Conservation (phyloP, 2,797 vertebrate genomes). For the Carapus acus region DNA sequence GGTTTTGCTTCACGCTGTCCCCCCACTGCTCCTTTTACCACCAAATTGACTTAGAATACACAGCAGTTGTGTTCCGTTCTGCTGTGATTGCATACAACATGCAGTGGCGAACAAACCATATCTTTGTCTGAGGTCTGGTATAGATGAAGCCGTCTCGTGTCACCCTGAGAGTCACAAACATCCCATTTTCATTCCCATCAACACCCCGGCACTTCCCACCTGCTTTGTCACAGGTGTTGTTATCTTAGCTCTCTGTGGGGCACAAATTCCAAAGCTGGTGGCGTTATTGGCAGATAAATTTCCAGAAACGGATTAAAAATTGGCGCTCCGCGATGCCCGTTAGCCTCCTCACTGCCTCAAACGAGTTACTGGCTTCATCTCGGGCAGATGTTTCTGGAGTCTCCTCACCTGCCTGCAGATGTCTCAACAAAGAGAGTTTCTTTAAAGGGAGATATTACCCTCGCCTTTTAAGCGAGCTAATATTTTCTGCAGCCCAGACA, state of each 20-base stretch:
- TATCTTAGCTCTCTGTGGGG: background rate
- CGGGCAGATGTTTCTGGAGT: slow-evolving; percentile 31
- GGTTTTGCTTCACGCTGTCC: too few relatives aligned
- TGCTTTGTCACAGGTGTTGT: slow-evolving; percentile 12
- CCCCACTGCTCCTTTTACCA: too few relatives aligned
- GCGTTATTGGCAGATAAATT: slow-evolving; percentile 31
- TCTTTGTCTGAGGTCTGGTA: background rate
- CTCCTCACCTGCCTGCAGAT: slow-evolving; percentile 45
- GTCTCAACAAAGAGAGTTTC: slow-evolving; percentile 53
- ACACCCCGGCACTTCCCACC: slow-evolving; percentile 18
- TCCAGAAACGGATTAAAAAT: slow-evolving; percentile 20
- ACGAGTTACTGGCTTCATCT: slow-evolving; percentile 27
- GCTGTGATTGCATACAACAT: too few relatives aligned
- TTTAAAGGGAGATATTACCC: slow-evolving; percentile 50
- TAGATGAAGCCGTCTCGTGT: slow-evolving; percentile 11
- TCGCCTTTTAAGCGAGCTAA: slow-evolving; percentile 58
- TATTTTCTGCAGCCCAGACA: slow-evolving; percentile 61
- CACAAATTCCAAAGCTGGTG: slow-evolving; percentile 9
- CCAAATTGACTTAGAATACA: too few relatives aligned
- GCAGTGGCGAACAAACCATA: too few relatives aligned
- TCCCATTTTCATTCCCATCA: slow-evolving; percentile 1
- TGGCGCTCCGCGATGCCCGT: background rate
- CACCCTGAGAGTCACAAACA: background rate
- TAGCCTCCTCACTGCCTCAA: slow-evolving; percentile 14
- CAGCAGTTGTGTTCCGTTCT: too few relatives aligned